Percentiles rank a stretch among this genome's conserved stretches.
These are phyloP conservation scores for Melipona quadrifasciata DNA, from an alignment of 1,140 invertebrate genomes.

Conservation along the genomic window DNA sequence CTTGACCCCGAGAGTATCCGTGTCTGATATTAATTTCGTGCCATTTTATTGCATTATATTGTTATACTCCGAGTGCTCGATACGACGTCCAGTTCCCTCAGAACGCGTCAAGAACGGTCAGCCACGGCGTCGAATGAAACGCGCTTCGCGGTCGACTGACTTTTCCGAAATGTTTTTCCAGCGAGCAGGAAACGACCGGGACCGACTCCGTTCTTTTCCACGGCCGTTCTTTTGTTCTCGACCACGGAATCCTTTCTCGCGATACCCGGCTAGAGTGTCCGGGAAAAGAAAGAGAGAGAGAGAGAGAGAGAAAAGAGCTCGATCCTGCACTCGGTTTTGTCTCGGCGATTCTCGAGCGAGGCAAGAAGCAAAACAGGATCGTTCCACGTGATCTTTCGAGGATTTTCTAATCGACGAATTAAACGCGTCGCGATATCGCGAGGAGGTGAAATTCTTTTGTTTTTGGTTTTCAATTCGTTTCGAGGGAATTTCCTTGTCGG, in stretches of 20 bases:
- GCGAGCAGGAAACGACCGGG: conserved; percentile 28
- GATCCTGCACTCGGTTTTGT: conserved; percentile 7
- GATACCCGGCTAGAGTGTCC: background rate
- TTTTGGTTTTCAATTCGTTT: background rate
- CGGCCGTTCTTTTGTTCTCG: conserved; percentile 40
- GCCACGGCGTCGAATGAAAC: background rate
- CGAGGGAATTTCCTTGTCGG: background rate
- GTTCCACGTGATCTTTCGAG: background rate
- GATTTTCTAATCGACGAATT: conserved; percentile 1
- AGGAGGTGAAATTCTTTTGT: background rate
- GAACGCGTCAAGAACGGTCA: background rate
- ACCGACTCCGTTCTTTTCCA: background rate
- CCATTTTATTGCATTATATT: background rate
- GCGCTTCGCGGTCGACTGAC: conserved; percentile 52
- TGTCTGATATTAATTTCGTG: too few species aligned
- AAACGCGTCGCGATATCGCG: background rate
- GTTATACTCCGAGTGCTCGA: background rate
- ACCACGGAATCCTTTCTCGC: conserved; percentile 51
- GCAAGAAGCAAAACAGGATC: background rate
- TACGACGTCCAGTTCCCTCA: background rate
- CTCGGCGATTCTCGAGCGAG: background rate
- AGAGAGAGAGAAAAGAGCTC: background rate
- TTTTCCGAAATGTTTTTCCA: conserved; percentile 65
- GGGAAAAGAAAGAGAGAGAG: background rate
- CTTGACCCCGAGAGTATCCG: too few species aligned